Percentiles rank a stretch among this genome's conserved stretches.
Evolutionary conservation across 2,888 invertebrate species (phyloP).

Genomic region (Sinhomidia bicolor): DNA sequence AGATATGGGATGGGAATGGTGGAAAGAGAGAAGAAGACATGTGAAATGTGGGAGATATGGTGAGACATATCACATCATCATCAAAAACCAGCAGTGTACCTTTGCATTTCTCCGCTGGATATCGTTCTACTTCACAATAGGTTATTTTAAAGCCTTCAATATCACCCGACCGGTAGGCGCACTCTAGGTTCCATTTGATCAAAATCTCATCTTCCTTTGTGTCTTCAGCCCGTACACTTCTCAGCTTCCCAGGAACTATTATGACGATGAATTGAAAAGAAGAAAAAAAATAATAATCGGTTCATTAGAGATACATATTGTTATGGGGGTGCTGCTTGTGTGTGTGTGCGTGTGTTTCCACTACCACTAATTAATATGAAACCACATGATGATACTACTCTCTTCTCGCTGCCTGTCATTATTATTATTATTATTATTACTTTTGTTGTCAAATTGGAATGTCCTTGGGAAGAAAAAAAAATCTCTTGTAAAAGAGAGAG

Average conservation of each 20-base stretch:
- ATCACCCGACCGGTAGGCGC: conserved; percentile 87
- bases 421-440: not conserved
- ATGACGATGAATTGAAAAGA: conserved; percentile 49
- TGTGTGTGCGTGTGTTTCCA: no score
- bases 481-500: no score
- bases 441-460: not conserved
- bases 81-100: conserved; percentile 58
- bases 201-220: conserved; percentile 84
- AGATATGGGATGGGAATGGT: not conserved
- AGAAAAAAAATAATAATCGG: conserved; percentile 40
- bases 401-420: not conserved
- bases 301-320: conserved; percentile 45
- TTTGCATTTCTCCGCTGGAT: conserved; percentile 60
- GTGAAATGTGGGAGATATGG: not conserved
- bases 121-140: conserved; percentile 86
- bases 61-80: not conserved
- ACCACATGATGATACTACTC: not conserved
- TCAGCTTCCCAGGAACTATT: conserved; percentile 84
- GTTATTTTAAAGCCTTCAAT: conserved; percentile 89
- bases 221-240: conserved; percentile 84
- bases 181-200: conserved; percentile 90
- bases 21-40: not conserved
- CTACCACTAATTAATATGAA: not conserved
- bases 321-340: not conserved
- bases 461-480: not conserved